Conservation (phyloP, 2,888 invertebrate genomes). For the Gerris lacustris region DNA sequence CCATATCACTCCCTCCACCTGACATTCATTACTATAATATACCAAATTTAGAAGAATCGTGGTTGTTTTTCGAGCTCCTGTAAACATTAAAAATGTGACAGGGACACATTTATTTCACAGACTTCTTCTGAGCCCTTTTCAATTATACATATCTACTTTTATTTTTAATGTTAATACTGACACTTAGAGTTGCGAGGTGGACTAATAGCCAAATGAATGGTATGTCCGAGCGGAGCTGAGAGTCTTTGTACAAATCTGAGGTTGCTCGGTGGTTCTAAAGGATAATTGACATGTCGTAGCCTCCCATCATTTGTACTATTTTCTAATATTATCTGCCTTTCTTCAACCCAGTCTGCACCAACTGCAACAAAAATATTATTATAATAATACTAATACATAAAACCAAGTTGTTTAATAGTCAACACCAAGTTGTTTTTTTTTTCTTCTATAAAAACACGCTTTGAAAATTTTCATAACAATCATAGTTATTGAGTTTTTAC, state of each 20-base stretch:
- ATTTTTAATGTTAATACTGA: not conserved
- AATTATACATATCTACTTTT: too few species aligned
- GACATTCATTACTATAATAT: too few species aligned
- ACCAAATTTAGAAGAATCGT: too few species aligned
- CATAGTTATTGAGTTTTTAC: too few species aligned
- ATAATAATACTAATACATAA: not conserved
- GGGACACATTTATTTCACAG: too few species aligned
- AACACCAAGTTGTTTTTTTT: not conserved
- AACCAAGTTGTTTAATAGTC: not conserved
- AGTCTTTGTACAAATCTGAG: constrained; percentile 46
- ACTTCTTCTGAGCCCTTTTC: too few species aligned
- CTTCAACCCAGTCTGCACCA: constrained; percentile 29
- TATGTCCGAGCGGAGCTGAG: constrained; percentile 44
- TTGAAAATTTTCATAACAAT: too few species aligned
- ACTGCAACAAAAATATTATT: constrained; percentile 20
- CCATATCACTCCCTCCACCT: too few species aligned
- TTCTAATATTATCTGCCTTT: constrained; percentile 32
- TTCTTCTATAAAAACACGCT: too few species aligned
- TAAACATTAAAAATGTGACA: too few species aligned
- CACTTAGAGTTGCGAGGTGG: constrained; percentile 20
- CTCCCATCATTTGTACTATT: constrained; percentile 37
- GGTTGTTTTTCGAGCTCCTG: too few species aligned
- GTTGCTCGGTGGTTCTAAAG: constrained; percentile 42
- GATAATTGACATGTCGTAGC: constrained; percentile 48
- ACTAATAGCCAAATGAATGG: constrained; percentile 39